Base-by-base conservation (phyloP, 2,113 vertebrate species). In the Anser cygnoides region DNA sequence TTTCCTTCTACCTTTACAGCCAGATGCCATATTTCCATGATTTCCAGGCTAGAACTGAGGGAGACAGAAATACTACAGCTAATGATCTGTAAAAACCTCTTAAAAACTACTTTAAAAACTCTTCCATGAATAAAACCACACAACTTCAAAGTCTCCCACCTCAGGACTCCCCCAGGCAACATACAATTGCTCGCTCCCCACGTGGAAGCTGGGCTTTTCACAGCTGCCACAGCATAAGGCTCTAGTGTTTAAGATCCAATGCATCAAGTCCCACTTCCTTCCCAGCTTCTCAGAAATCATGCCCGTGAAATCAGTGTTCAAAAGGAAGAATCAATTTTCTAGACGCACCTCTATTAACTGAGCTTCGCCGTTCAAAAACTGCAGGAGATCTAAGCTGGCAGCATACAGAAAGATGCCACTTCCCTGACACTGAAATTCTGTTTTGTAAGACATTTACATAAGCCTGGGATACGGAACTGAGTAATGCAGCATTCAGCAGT, bases 151-250 rank as follows among this genome's bases (percentile, higher is more conserved):
- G 43, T 54, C 37, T 80, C 58, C 57, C 57, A 55, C 44, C 68
- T 50, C 58, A 26, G 62, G 79, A 59, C 33, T 74, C 50, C 79
- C 61, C 33, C 17, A 41, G 55, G 72, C 46, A 44, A 19, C 26
- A 20, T 1, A 33, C 7, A 70, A 39, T 29, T 35, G 28, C 57
- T 84, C 8, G 0, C 43, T 63, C 78, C 37, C 84, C 67, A 12
- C 37, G 8, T 1, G 33, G 59, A 63, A 70, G 35, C 33, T 7
- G 33, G 41, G 33, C 2, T 0, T 63, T 55, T 52, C 0, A 6
- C 62, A 84, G 80, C 35, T 43, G 59, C 50, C 20, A 23, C 20
- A 28, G 19, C 23, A n/a, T 5, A 63, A 19, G 44, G 57, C 43
- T 46, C 33, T 70, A 5, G 35, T 6, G 31, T 46, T 49, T 37